Conservation (phyloP, 2,888 invertebrate species). For the Ischnus inquisitorius region DNA sequence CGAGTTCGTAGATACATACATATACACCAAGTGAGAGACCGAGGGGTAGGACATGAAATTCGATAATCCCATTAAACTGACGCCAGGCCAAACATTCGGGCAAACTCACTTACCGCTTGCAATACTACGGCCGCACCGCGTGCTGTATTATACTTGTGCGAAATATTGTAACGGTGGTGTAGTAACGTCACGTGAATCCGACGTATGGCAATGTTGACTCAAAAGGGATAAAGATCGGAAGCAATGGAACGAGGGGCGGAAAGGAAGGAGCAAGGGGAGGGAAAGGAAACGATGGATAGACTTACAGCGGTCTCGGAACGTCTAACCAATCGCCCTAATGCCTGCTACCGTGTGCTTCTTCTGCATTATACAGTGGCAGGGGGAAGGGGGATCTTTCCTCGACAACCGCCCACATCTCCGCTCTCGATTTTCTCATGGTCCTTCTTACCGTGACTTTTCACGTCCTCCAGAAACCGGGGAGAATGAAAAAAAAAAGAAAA, state of each 20-base stretch:
- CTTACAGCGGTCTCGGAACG: slow-evolving; percentile 59
- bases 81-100: slow-evolving; percentile 67
- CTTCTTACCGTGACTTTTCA: slow-evolving; percentile 47
- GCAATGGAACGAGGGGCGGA: slow-evolving; percentile 48
- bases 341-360: slow-evolving; percentile 53
- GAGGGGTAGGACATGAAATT: slow-evolving; percentile 72
- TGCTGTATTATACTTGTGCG: slow-evolving; percentile 14
- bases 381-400: slow-evolving; percentile 55
- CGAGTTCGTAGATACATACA: slow-evolving; percentile 22
- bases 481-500: slow-evolving; percentile 64
- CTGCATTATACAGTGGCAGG: slow-evolving; percentile 76
- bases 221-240: slow-evolving; percentile 72
- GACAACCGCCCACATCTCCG: slow-evolving; percentile 44
- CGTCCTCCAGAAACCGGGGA: slow-evolving; percentile 61
- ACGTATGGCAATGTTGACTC: slow-evolving; percentile 58
- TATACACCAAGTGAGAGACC: slow-evolving; percentile 23
- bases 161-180: slow-evolving; percentile 28
- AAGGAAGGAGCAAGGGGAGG: slow-evolving; percentile 47
- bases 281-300: slow-evolving; percentile 30
- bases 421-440: slow-evolving; percentile 11
- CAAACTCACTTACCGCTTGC: slow-evolving; percentile 62
- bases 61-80: slow-evolving; percentile 75
- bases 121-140: slow-evolving; percentile 47
- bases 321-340: slow-evolving; percentile 79
- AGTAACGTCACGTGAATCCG: slow-evolving; percentile 46